Evolutionary conservation across 2,113 vertebrate genomes (phyloP), one percentile per base, ranked within the genome.

Genomic region (Cebidichthys violaceus): DNA sequence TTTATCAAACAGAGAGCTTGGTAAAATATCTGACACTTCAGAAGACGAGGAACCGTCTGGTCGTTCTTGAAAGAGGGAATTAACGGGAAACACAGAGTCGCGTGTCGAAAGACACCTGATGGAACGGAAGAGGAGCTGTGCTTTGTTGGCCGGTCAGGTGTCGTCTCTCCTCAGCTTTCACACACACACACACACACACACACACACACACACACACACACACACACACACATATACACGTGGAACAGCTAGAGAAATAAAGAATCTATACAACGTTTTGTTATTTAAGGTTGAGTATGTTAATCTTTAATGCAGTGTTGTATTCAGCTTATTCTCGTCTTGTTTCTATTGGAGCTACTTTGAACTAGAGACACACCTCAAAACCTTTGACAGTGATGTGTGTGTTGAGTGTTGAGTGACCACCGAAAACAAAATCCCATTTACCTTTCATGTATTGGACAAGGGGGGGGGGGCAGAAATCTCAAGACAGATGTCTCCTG

Each of bases 131-230:
- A 71, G 69, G 69, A 68, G 79, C 35, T 72, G 89, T 47, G 78
- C 90, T 93, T 94, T 94, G 92, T 93, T 86, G 88, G 78, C 72
- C 62, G 86, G 84, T 95, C 92, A 82, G 90, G 92, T 93, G 91
- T 94, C 91, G 33, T 41, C 78, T 91, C 75, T 75, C 64, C 75
- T 29, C 69, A 75, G 67, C 75, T 65, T 50, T 70, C 60, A 86
- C 20, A 77, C 67, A 70, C 67, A 27, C 39, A 70, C 70, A 75
- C 33, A 64, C 47, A 52, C 47, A 52, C 47, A 52, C 47, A 52
- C 47, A 47, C 45, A 47, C 45, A 47, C 45, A 47, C 45, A 47
- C 45, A 47, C 45, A 47, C 45, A 47, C 45, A 47, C 45, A 47
- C 45, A 47, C 45, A n/a, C 18, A n/a, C 50, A n/a, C 50, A 55